A percentile compares a stretch with the other conserved stretches of the same genome.
Conservation (phyloP, 2,888 invertebrate species). For the Portevinia maculata region DNA sequence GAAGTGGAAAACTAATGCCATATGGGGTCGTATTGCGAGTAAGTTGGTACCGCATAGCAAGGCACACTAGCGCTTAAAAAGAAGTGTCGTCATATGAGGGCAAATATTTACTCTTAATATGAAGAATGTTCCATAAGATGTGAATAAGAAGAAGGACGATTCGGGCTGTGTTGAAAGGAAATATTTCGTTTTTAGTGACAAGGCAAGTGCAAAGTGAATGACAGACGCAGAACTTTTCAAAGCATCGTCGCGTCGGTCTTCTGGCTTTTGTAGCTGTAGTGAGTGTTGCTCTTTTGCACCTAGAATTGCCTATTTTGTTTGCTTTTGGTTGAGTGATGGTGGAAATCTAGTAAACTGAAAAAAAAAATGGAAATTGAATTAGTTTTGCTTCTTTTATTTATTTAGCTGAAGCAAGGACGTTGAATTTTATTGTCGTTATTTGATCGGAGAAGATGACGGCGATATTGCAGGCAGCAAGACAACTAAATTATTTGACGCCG, state of each 20-base stretch:
- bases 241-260: constrained; percentile 26
- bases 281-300: constrained; percentile 63
- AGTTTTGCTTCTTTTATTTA: constrained; percentile 59
- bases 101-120: constrained; percentile 74
- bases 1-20: constrained; percentile 25
- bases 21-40: constrained; percentile 47
- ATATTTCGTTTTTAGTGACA: constrained; percentile 57
- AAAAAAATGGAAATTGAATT: constrained; percentile 69
- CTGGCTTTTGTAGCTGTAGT: neutral
- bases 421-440: constrained; percentile 8
- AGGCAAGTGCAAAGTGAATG: constrained; percentile 68
- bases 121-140: constrained; percentile 68
- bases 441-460: neutral
- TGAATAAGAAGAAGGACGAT: constrained; percentile 12
- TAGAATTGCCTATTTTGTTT: constrained; percentile 28
- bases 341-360: constrained; percentile 9
- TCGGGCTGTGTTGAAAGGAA: constrained; percentile 54
- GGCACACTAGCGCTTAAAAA: constrained; percentile 39
- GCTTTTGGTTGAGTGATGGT: constrained; percentile 18
- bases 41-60: constrained; percentile 19
- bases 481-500: constrained; percentile 14
- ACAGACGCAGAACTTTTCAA: constrained; percentile 59
- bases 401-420: constrained; percentile 6
- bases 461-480: constrained; percentile 27
- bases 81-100: constrained; percentile 71